Evolutionary conservation across 2,797 vertebrate genomes (phyloP), one percentile per base, ranked within the genome.

Genomic region (Periophthalmus magnuspinnatus): DNA sequence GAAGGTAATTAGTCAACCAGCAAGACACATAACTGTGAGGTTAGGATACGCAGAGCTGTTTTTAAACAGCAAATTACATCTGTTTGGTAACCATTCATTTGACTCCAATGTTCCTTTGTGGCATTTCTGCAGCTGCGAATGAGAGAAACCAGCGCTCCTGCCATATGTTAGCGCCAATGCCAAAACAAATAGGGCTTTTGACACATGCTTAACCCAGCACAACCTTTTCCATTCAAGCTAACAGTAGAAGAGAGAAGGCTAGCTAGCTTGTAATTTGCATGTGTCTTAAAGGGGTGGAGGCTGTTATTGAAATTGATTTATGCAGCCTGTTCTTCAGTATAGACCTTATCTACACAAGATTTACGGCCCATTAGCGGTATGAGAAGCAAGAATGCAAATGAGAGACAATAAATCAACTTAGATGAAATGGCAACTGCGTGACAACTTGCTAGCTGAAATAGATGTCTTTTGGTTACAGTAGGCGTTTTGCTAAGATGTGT

Each of bases 261-360:
- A 11, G 41, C 45, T 28, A 24, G 21, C 50, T 77, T 80, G 76
- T 57, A 38, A 56, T 54, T 67, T 48, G 65, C 67, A 64, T 59
- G 76, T 76, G 78, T 85, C 75, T 74, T 70, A 85, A 85, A 87
- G 76, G 82, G 88, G 90, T 85, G 81, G 72, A 81, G 78, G 82
- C 76, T 81, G 80, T 87, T 87, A 84, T 82, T 90, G 80, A 88
- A 89, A 86, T 83, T 90, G 87, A 90, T 91, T 89, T 84, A 88
- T 85, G 67, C 71, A 67, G 76, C 78, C 84, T 83, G 82, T 88
- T 87, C 82, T 89, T 89, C 85, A 80, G 82, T 82, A 85, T 82
- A 76, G 76, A 81, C 83, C 84, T 86, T 86, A 90, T 91, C 86
- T 90, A 71, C 79, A 62, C 74, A 83, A 86, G 81, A 91, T 91